Conservation (phyloP, 2,113 vertebrate genomes). For the Grus americana region DNA sequence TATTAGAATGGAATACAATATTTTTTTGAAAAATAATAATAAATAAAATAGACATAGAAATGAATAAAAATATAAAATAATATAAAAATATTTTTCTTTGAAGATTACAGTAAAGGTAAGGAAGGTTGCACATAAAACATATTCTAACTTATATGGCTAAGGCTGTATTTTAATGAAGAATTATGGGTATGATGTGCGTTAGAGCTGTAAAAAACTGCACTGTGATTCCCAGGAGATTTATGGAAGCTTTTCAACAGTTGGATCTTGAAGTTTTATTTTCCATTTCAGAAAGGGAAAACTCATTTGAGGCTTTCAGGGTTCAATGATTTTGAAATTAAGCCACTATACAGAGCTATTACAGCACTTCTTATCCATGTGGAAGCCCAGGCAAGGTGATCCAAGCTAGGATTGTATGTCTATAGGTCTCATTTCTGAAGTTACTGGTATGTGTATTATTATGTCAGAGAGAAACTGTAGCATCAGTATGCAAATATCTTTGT, state of each 20-base stretch:
- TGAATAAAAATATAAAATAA: too few relatives aligned
- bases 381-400: neutral
- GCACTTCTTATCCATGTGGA: neutral
- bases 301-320: conserved; percentile 40
- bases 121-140: neutral
- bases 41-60: too few relatives aligned
- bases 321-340: conserved; percentile 40
- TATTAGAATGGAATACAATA: neutral
- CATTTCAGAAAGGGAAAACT: conserved; percentile 18
- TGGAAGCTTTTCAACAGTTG: conserved; percentile 1
- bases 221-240: neutral
- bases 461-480: neutral
- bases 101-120: neutral
- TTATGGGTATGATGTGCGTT: neutral
- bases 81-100: neutral
- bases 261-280: conserved; percentile 40
- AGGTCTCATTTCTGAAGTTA: neutral
- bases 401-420: neutral
- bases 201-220: neutral
- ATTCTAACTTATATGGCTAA: neutral
- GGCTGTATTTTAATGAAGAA: neutral
- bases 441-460: neutral
- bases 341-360: conserved; percentile 5
- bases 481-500: neutral
- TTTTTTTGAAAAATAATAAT: neutral